Evolutionary conservation across 1,140 invertebrate species (phyloP).

Genomic region (Nixonia krombeini): DNA sequence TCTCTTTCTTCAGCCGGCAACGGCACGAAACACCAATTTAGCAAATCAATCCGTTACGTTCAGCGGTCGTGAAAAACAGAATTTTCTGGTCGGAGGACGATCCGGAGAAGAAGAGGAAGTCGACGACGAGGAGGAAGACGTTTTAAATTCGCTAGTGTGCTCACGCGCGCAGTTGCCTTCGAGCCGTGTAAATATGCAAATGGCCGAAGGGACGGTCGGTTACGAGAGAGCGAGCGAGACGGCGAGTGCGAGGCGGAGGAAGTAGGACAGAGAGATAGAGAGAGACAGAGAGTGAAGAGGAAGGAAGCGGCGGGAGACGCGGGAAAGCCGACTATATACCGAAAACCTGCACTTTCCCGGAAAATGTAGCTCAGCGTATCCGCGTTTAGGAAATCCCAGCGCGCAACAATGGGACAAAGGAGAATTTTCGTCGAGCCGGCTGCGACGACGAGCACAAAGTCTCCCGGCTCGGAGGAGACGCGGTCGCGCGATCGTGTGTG

Average conservation of each 20-base stretch:
- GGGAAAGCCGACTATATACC: conserved; percentile 14
- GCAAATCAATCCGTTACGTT: no score
- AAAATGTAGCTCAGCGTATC: no score
- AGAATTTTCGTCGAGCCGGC: conserved; percentile 58
- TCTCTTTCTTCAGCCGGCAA: no score
- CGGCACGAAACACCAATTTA: no score
- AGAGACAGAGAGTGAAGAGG: conserved; percentile 10
- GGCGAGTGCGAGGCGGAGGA: neutral
- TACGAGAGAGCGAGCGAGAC: neutral
- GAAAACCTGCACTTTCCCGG: conserved; percentile 49
- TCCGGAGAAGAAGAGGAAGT: no score
- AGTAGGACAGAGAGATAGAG: neutral
- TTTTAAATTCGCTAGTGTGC: no score
- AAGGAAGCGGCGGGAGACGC: no score
- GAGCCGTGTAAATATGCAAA: conserved; percentile 41
- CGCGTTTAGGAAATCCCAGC: conserved; percentile 50
- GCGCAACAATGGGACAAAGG: conserved; percentile 64
- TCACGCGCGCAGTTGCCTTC: no score
- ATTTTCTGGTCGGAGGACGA: no score
- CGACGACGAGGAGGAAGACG: no score
- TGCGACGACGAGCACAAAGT: conserved; percentile 41
- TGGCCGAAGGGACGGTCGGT: conserved; percentile 8
- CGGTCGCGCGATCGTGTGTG: conserved; percentile 4
- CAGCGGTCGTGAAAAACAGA: no score
- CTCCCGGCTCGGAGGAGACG: no score